phyloP scores from a whole-genome alignment of 2,888 invertebrate species.

The Chymomyza amoena region DNA sequence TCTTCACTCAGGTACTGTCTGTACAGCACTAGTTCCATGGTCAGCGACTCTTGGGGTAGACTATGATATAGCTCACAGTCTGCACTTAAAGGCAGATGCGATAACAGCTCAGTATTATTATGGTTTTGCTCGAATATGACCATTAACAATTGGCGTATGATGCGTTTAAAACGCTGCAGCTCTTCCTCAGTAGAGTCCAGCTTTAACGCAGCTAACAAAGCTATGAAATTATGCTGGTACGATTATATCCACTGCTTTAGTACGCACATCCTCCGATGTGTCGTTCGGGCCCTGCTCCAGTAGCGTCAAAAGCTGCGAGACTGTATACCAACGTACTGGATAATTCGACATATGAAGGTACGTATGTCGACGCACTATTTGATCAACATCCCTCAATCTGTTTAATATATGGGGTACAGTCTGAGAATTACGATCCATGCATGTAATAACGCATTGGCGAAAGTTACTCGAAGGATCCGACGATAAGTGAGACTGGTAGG shows the following conservation, averaged over 20 bases:
- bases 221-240: constrained; percentile 85
- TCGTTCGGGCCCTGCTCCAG: constrained; percentile 84
- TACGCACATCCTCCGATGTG: constrained; percentile 80
- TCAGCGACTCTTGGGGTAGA: too few species aligned
- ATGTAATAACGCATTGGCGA: too few species aligned
- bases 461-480: too few species aligned
- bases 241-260: constrained; percentile 88
- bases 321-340: constrained; percentile 80
- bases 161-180: too few species aligned
- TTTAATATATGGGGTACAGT: constrained; percentile 86
- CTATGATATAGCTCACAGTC: constrained; percentile 80
- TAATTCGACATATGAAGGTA: constrained; percentile 79
- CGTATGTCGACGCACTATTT: constrained; percentile 83
- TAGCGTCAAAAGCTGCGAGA: constrained; percentile 83
- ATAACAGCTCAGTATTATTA: too few species aligned
- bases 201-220: constrained; percentile 87
- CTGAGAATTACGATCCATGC: constrained; percentile 85
- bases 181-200: constrained; percentile 84
- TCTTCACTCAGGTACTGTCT: constrained; percentile 72
- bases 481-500: too few species aligned
- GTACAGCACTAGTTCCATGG: too few species aligned
- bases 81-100: too few species aligned
- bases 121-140: too few species aligned
- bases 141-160: too few species aligned
- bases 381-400: constrained; percentile 88